Conservation (phyloP, 2,113 vertebrate genomes). For the Sceloporus tristichus region DNA sequence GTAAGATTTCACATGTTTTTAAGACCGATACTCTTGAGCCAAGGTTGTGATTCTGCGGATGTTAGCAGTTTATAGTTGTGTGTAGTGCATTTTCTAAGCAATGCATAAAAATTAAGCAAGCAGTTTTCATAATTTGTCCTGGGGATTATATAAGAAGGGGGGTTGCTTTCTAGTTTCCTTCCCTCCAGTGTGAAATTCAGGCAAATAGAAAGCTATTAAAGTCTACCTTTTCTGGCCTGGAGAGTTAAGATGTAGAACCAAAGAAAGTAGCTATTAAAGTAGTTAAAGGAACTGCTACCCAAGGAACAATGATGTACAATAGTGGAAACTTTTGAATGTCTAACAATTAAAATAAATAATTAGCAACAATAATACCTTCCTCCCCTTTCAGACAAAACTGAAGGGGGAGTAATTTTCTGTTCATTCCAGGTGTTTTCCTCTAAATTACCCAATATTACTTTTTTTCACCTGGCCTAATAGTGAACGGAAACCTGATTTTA, state of each 20-base stretch:
- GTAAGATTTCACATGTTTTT: not conserved
- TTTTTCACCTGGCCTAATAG: constrained; percentile 79
- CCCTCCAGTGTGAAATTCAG: constrained; percentile 43
- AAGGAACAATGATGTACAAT: constrained; percentile 60
- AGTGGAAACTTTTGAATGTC: constrained; percentile 47
- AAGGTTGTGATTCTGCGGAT: not conserved
- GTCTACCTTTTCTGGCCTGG: constrained; percentile 27
- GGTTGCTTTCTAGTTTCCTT: constrained; percentile 48
- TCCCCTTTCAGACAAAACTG: not conserved
- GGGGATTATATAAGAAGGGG: constrained; percentile 15
- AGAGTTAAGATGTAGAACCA: constrained; percentile 32
- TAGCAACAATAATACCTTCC: constrained; percentile 43
- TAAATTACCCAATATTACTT: constrained; percentile 70
- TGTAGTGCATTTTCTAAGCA: constrained; percentile 25
- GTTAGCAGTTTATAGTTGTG: constrained; percentile 13
- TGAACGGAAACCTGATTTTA: constrained; percentile 86
- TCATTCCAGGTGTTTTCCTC: constrained; percentile 71
- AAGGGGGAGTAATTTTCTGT: constrained; percentile 50
- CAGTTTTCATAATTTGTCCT: constrained; percentile 44
- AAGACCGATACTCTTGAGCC: not conserved
- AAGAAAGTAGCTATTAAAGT: constrained; percentile 45
- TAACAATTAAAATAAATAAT: constrained; percentile 58
- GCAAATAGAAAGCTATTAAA: constrained; percentile 46
- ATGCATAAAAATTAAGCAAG: constrained; percentile 14
- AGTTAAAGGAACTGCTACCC: constrained; percentile 55